A percentile compares a stretch with the other conserved stretches of the same genome.
phyloP scores from a whole-genome alignment of 2,888 invertebrate species.

The Pachymerium ferrugineum region DNA sequence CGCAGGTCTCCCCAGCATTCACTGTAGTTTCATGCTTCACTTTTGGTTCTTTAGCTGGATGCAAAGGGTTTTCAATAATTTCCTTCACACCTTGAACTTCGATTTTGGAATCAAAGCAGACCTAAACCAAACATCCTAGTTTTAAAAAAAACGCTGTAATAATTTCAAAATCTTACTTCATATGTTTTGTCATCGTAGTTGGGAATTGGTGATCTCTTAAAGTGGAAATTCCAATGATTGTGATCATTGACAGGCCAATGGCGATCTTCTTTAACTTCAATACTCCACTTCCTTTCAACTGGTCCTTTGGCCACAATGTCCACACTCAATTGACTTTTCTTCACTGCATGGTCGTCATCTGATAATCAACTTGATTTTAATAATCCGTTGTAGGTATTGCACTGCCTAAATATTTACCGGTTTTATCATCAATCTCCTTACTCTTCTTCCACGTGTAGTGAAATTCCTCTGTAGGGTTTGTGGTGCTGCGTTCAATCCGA shows the following conservation, averaged over 20 bases:
- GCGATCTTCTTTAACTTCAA: slow-evolving; percentile 28
- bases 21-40: not conserved
- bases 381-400: not conserved
- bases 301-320: slow-evolving; percentile 32
- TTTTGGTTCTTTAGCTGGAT: not conserved
- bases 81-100: not conserved
- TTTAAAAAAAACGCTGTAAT: not conserved
- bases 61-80: not conserved
- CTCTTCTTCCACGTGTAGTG: not conserved
- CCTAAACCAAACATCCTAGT: not conserved
- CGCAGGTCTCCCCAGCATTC: not conserved
- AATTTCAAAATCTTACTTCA: slow-evolving; percentile 27
- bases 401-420: not conserved
- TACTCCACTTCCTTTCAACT: slow-evolving; percentile 30
- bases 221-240: slow-evolving; percentile 32
- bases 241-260: not conserved
- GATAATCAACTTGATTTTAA: not conserved
- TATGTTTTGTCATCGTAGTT: slow-evolving; percentile 34
- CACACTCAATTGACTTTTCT: not conserved
- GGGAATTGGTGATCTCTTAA: slow-evolving; percentile 34
- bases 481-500: slow-evolving; percentile 23
- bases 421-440: not conserved
- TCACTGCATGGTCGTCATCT: not conserved
- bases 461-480: slow-evolving; percentile 33
- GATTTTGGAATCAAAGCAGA: not conserved